Base-by-base conservation (phyloP, 2,888 invertebrate genomes). In the Torymus auratus region DNA sequence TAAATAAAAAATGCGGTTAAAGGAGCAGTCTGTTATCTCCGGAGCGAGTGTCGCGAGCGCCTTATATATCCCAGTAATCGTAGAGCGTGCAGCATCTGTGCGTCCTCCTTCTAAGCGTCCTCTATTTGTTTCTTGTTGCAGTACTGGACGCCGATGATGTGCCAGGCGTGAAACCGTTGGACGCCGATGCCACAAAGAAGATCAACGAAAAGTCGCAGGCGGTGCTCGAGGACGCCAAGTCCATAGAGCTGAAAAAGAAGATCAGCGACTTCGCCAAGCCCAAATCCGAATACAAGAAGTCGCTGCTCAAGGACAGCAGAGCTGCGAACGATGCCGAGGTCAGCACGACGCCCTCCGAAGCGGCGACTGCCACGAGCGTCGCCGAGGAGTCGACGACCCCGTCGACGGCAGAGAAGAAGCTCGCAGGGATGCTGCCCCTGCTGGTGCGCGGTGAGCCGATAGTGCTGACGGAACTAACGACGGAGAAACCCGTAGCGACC, bases 211-310 rank as follows among this genome's bases (percentile, higher is more conserved):
- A 80, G 28, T 11, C 78, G 56, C 4, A 14, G 62, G 56, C 15
- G 11, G 17, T 23, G 23, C 68, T 52, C 41, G n/a, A 17, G 12
- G 72, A 76, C 3, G n/a, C 62, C 1, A 69, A 79, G 11, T 58
- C 73, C 28, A 0, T 20, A 23, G 89, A 89, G n/a, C 83, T 82
- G 5, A 89, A 89, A 82, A 89, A 89, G 79, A 89, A 89, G 68
- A 73, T 82, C 20, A 83, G 82, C 13, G 88, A 89, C 13, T 87
- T 88, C 65, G 53, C 11, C 41, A 89, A 89, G 70, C 58, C 82
- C n/a, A 89, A 88, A 75, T 75, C 85, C 5, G 87, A 89, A 10
- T 83, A 85, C 11, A 88, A 89, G 78, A 89, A 89, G 76, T 23
- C 83, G 2, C 3, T 64, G 23, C 69, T 77, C 28, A 87, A 86